These are phyloP conservation scores for Chamaetylas fuelleborni DNA, from an alignment of 2,113 vertebrate genomes.

Conservation along the genomic window DNA sequence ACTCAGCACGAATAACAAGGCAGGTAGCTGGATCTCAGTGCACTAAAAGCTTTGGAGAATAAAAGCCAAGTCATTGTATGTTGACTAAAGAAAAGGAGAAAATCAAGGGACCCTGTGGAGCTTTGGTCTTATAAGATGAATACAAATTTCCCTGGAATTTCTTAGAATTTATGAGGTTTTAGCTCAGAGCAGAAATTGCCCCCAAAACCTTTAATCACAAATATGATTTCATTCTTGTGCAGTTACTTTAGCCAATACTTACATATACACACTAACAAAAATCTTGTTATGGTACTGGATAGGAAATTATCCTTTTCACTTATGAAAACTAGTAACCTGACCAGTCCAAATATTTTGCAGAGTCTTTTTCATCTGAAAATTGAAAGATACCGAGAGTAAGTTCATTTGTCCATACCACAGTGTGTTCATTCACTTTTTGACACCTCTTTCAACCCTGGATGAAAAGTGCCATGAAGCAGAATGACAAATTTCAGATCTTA, in stretches of 20 bases:
- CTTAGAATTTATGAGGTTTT: not conserved
- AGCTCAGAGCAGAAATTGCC: not conserved
- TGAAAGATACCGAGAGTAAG: not conserved
- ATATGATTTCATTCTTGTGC: not conserved
- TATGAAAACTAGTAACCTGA: not conserved
- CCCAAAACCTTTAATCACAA: not conserved
- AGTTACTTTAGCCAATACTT: not conserved
- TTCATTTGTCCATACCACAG: not conserved
- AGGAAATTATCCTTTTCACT: not conserved
- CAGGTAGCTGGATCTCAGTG: not conserved
- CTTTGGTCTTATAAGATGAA: not conserved
- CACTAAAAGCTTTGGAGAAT: not conserved
- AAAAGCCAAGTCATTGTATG: not conserved
- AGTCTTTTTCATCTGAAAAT: not conserved
- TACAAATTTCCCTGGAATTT: not conserved
- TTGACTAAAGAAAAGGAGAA: not conserved
- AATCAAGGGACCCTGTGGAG: not conserved
- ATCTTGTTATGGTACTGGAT: not conserved
- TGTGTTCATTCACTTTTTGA: not conserved
- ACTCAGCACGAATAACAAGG: not conserved
- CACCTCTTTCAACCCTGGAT: not conserved
- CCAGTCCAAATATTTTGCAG: not conserved
- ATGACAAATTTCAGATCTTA: not conserved
- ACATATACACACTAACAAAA: not conserved
- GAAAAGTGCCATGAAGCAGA: not conserved